phyloP scores from a whole-genome alignment of 2,888 invertebrate genomes.

The Lepidocyrtinus sp. region DNA sequence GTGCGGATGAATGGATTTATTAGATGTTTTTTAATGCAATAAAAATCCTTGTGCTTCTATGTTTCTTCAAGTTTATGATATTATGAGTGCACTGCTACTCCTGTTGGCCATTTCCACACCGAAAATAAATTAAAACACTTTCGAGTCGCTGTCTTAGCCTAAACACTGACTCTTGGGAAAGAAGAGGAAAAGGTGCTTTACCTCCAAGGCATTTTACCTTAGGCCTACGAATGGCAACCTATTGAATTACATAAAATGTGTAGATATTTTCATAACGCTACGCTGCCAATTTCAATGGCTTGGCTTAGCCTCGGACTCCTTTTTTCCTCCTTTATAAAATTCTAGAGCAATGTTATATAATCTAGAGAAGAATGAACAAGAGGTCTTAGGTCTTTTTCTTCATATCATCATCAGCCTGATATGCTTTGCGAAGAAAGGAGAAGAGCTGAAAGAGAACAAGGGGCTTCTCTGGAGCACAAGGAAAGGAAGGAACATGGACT shows the following conservation, averaged over 20 bases:
- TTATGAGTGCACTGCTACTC: background rate
- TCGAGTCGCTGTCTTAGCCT: background rate
- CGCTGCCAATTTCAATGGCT: no score
- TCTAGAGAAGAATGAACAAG: no score
- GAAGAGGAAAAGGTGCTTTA: constrained; percentile 5
- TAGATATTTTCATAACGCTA: no score
- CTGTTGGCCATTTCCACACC: background rate
- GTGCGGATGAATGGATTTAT: background rate
- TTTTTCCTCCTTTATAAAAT: no score
- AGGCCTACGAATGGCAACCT: background rate
- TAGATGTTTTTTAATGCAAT: constrained; percentile 8
- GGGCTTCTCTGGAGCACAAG: background rate
- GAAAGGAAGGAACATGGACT: no score
- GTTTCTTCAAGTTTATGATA: constrained; percentile 8
- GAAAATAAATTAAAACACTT: constrained; percentile 2
- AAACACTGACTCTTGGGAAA: background rate
- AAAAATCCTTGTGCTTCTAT: background rate
- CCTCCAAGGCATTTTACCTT: constrained; percentile 10
- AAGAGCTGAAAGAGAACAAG: no score
- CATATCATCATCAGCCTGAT: no score
- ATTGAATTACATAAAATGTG: no score
- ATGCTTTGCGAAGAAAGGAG: no score
- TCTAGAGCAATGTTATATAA: no score
- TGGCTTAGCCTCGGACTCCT: no score
- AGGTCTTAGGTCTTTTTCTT: no score